Percentiles rank a stretch among this genome's conserved stretches.
Conservation (phyloP, 2,888 invertebrate genomes). For the Latrodectus hesperus region DNA sequence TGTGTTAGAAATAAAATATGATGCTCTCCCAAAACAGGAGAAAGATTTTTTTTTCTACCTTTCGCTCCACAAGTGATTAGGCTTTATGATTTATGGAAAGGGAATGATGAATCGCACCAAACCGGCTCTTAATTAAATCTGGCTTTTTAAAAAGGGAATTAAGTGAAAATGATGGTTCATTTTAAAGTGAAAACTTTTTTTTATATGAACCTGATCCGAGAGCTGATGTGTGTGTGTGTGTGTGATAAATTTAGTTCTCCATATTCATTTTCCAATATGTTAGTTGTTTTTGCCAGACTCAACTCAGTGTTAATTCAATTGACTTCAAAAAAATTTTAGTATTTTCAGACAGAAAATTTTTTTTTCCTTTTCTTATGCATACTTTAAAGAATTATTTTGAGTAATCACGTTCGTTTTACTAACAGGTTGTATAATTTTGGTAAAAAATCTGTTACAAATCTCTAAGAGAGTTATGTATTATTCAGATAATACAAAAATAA, state of each 20-base stretch:
- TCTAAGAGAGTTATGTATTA: no score
- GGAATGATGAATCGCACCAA: slow-evolving; percentile 49
- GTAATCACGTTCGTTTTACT: no score
- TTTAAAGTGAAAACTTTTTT: slow-evolving; percentile 30
- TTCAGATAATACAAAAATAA: no score
- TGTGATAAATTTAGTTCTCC: slow-evolving; percentile 61
- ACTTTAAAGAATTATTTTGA: no score
- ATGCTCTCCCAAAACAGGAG: slow-evolving; percentile 26
- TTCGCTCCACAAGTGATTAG: slow-evolving; percentile 17
- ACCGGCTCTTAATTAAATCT: slow-evolving; percentile 62
- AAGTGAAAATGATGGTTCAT: slow-evolving; percentile 46
- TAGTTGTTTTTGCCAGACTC: no score
- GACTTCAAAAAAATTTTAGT: no score
- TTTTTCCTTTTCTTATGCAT: no score
- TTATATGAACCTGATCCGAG: not conserved
- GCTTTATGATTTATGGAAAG: slow-evolving; percentile 60
- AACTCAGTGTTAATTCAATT: no score
- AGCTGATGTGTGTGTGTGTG: slow-evolving; percentile 6
- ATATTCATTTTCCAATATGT: no score
- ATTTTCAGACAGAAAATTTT: no score
- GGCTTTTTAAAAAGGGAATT: slow-evolving; percentile 50
- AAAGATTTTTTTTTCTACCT: slow-evolving; percentile 29
- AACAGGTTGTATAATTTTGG: no score
- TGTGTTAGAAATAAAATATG: slow-evolving; percentile 66
- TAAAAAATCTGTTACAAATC: no score